phyloP scores from a whole-genome alignment of 2,797 vertebrate species.

The Esox masquinongy region DNA sequence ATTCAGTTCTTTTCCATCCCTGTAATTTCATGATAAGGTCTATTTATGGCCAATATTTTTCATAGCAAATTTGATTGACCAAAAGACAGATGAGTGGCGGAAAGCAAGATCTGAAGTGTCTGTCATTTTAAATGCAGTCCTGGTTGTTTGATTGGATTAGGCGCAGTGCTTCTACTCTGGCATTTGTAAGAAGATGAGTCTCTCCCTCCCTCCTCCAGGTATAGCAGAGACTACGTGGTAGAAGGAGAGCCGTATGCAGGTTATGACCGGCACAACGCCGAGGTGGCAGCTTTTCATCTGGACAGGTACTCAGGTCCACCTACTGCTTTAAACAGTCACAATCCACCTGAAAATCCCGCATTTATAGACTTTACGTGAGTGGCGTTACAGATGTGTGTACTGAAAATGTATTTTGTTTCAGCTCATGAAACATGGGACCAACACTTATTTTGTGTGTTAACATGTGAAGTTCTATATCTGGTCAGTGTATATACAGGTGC shows the following conservation, averaged over 20 bases:
- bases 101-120: neutral
- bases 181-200: neutral
- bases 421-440: too few relatives aligned
- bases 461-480: too few relatives aligned
- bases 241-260: slow-evolving; percentile 97
- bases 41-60: too few relatives aligned
- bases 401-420: too few relatives aligned
- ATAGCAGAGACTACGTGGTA: slow-evolving; percentile 89
- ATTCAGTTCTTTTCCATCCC: too few relatives aligned
- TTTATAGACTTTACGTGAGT: too few relatives aligned
- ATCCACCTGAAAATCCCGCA: too few relatives aligned
- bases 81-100: too few relatives aligned
- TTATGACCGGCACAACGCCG: slow-evolving; percentile 96
- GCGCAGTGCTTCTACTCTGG: neutral
- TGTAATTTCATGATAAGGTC: too few relatives aligned
- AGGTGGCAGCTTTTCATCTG: slow-evolving; percentile 96
- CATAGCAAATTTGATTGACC: too few relatives aligned
- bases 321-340: neutral
- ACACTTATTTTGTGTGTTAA: too few relatives aligned
- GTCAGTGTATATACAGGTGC: neutral
- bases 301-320: slow-evolving; percentile 79
- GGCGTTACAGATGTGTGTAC: too few relatives aligned
- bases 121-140: neutral
- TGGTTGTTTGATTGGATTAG: neutral
- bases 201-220: slow-evolving; percentile 71